These are phyloP conservation scores for Parnassius smintheus DNA, from an alignment of 2,888 invertebrate species.

Conservation along the genomic window DNA sequence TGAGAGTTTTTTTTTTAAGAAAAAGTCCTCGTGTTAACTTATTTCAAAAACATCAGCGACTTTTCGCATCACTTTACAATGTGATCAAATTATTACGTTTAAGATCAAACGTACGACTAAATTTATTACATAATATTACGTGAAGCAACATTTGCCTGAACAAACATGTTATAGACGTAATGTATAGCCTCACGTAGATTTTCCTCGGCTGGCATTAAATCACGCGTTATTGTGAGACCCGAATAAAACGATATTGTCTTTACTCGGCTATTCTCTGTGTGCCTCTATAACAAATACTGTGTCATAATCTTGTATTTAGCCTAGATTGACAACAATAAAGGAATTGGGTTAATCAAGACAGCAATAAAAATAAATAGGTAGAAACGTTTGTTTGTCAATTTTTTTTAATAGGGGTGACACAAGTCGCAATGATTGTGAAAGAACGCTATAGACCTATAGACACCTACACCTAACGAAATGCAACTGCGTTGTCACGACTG, in stretches of 20 bases:
- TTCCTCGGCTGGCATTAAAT: conserved; percentile 13
- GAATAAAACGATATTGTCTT: conserved; percentile 22
- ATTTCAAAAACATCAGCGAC: too few species aligned
- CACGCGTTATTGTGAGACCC: conserved; percentile 21
- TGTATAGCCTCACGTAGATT: conserved; percentile 4
- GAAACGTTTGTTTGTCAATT: neutral
- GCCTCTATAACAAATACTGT: conserved; percentile 2
- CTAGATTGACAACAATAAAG: conserved; percentile 23
- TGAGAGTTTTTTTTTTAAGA: too few species aligned
- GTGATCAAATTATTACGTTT: too few species aligned
- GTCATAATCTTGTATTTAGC: conserved; percentile 21
- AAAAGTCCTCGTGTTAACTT: too few species aligned
- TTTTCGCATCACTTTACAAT: too few species aligned
- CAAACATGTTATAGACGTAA: neutral
- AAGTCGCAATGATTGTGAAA: too few species aligned
- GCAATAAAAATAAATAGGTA: neutral
- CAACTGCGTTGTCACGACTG: too few species aligned
- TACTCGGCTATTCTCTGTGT: neutral
- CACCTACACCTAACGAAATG: too few species aligned
- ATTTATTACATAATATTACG: neutral
- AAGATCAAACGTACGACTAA: too few species aligned
- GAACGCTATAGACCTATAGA: too few species aligned
- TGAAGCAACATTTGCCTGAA: conserved; percentile 1
- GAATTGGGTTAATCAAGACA: conserved; percentile 1
- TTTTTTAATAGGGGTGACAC: too few species aligned